Evolutionary conservation across 1,140 invertebrate species (phyloP).

Genomic region (Drosophila serrata): DNA sequence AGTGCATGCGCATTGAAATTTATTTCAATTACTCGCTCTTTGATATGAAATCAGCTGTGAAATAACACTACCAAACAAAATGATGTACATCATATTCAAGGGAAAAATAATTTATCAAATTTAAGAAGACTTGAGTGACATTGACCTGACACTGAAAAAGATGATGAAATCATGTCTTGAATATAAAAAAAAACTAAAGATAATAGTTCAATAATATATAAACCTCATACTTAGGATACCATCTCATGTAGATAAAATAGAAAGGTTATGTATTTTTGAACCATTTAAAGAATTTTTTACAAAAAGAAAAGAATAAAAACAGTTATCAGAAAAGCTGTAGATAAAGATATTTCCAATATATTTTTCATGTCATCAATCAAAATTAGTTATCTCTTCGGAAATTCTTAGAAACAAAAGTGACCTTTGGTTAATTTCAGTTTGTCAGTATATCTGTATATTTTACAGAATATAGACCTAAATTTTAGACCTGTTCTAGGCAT

Average conservation of each 20-base stretch:
- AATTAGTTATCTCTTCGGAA: neutral
- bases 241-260: no score
- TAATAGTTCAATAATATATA: neutral
- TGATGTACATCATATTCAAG: neutral
- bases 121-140: constrained; percentile 1
- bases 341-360: neutral
- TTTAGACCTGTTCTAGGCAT: neutral
- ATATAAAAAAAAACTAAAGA: neutral
- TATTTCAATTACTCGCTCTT: constrained; percentile 9
- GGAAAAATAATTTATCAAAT: constrained; percentile 10
- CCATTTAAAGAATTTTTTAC: no score
- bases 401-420: neutral
- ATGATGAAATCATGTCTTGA: neutral
- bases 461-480: neutral
- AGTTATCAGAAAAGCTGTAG: neutral
- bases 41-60: constrained; percentile 50
- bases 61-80: constrained; percentile 26
- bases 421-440: neutral
- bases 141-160: constrained; percentile 15
- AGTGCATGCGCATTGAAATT: constrained; percentile 13
- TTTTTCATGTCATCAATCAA: neutral
- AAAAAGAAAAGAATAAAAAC: neutral
- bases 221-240: neutral
- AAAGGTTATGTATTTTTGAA: no score
- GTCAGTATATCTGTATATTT: neutral